Evolutionary conservation across 2,797 vertebrate genomes (phyloP).

Genomic region (Enteromius viviparus): DNA sequence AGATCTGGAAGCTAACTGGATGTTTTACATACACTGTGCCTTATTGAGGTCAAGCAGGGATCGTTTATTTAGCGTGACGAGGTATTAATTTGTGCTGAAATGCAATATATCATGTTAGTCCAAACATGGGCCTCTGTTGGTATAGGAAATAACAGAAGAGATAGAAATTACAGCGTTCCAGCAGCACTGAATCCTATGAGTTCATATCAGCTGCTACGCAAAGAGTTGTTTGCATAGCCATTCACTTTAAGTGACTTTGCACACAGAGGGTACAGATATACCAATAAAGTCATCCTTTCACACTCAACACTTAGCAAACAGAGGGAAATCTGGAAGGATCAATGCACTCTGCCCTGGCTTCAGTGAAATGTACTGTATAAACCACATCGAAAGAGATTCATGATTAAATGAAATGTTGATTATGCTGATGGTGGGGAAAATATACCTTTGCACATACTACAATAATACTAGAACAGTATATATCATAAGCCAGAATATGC

Average conservation of each 20-base stretch:
- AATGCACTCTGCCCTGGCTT: slow-evolving; percentile 40
- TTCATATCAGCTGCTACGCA: slow-evolving; percentile 40
- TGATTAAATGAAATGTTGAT: background rate
- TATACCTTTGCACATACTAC: background rate
- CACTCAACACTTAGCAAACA: slow-evolving; percentile 68
- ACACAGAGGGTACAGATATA: slow-evolving; percentile 64
- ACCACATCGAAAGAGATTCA: background rate
- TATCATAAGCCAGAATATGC: background rate
- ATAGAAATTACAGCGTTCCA: background rate
- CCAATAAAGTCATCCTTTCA: slow-evolving; percentile 65
- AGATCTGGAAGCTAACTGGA: slow-evolving; percentile 32
- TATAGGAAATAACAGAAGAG: slow-evolving; percentile 5
- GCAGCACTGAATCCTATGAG: background rate
- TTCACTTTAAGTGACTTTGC: slow-evolving; percentile 66
- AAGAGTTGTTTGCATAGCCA: slow-evolving; percentile 63
- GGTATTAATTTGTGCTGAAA: slow-evolving; percentile 37
- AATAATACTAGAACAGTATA: background rate
- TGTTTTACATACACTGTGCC: slow-evolving; percentile 43
- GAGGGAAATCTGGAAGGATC: slow-evolving; percentile 56
- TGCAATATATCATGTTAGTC: slow-evolving; percentile 39
- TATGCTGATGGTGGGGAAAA: background rate
- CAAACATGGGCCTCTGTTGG: slow-evolving; percentile 35
- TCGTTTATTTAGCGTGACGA: slow-evolving; percentile 44
- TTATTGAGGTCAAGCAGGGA: slow-evolving; percentile 49
- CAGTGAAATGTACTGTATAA: background rate